These are phyloP conservation scores for Ia io DNA, from an alignment of 2,113 vertebrate species.

Conservation along the genomic window DNA sequence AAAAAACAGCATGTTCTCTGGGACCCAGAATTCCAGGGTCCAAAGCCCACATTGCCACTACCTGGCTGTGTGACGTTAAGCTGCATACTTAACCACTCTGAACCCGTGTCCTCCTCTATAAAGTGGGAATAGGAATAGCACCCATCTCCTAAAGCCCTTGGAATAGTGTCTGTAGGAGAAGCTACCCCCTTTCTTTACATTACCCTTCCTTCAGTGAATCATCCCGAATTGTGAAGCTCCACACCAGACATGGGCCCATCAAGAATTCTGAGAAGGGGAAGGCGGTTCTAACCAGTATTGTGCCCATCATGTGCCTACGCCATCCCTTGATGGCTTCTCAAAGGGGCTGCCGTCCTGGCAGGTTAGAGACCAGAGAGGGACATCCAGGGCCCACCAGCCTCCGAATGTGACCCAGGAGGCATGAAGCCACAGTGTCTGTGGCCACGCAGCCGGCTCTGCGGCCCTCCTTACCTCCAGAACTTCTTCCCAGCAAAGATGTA, in stretches of 20 bases:
- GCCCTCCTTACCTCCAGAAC: conserved; percentile 93
- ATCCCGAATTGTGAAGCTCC: background rate
- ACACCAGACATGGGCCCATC: background rate
- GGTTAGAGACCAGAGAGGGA: background rate
- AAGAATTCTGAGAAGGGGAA: background rate
- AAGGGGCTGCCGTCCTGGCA: background rate
- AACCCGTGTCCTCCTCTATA: background rate
- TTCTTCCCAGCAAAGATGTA: conserved; percentile 95
- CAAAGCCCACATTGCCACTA: background rate
- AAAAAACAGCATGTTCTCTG: background rate
- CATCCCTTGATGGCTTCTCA: background rate
- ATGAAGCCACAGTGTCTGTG: background rate
- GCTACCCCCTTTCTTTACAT: background rate
- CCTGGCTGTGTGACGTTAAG: background rate
- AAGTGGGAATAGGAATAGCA: background rate
- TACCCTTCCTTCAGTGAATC: background rate
- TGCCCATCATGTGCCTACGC: rapidly evolving
- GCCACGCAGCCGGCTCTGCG: rapidly evolving
- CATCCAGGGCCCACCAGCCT: background rate
- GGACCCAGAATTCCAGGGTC: background rate
- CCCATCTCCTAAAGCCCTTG: background rate
- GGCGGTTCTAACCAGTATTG: background rate
- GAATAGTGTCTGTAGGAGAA: background rate
- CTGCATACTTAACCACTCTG: background rate
- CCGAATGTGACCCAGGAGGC: background rate